Evolutionary conservation across 2,113 vertebrate species (phyloP).

Genomic region (Callaeas wilsoni): DNA sequence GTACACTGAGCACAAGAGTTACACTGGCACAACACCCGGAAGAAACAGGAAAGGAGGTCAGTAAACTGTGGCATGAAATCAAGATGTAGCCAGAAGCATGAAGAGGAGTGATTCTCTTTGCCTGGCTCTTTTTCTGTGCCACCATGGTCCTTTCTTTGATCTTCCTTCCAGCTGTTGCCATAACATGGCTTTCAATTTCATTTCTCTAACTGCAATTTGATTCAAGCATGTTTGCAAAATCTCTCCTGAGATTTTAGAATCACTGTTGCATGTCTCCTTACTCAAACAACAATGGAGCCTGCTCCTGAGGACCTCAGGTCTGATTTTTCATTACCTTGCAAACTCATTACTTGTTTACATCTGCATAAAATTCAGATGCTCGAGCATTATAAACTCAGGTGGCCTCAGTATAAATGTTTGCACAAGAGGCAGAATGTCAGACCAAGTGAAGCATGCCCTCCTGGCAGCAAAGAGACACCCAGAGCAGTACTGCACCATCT

Average conservation of each 20-base stretch:
- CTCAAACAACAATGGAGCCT: neutral
- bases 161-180: neutral
- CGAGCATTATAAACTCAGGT: neutral
- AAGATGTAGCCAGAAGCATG: neutral
- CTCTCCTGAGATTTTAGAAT: neutral
- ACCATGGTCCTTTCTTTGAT: neutral
- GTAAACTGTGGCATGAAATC: neutral
- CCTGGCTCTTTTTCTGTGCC: neutral
- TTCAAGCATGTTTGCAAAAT: neutral
- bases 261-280: neutral
- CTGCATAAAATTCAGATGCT: neutral
- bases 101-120: neutral
- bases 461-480: neutral
- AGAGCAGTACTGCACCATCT: neutral
- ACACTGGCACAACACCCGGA: neutral
- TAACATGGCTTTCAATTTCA: neutral
- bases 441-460: neutral
- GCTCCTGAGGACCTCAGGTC: neutral
- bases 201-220: neutral
- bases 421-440: neutral
- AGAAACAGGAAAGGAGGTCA: neutral
- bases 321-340: neutral
- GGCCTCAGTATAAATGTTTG: neutral
- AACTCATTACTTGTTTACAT: neutral
- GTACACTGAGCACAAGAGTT: no score